Base-by-base conservation (phyloP, 2,888 invertebrate species). In the Leptothorax acervorum region DNA sequence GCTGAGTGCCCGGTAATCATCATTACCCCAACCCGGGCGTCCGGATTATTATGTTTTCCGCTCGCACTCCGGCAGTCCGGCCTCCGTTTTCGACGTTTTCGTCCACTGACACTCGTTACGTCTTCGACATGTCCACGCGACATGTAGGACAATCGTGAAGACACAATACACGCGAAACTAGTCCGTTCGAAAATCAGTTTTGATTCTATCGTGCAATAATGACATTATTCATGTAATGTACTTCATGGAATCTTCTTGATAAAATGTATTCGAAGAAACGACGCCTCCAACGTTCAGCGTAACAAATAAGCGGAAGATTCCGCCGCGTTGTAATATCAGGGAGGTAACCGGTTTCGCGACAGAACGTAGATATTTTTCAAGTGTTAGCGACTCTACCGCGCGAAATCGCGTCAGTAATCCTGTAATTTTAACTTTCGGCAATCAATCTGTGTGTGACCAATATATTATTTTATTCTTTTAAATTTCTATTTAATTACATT, bases 1-100 rank as follows among this genome's bases (percentile, higher is more conserved):
- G 83, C 89, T 88, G 91, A 91, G 91, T 90, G 90, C 88, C 87
- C 86, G 87, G 90, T 91, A 90, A 91, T 92, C 90, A 91, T 91
- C 92, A 89, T 91, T 92, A 92, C 70, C 83, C 68, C 51, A n/a
- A 57, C 66, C 48, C 68, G 51, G 62, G 35, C 74, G 66, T 48
- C 23, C 71, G 88, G 85, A 88, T 91, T 90, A 90, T 90, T 90
- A 81, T 60, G 88, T 88, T 90, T 91, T 91, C 90, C 87, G 68
- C 51, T 66, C 73, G 78, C 65, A 81, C 78, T 87, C 65, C 23
- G 23, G 23, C 23, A 23, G 23, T 23, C 23, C 73, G 76, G 82
- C 66, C 51, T 65, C 39, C 45, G 76, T 75, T 86, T 68, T 78
- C 76, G 83, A 76, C 65, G 73, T 31, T 53, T 70, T 12, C 51